Evolutionary conservation across 1,140 invertebrate species (phyloP).

Genomic region (Diorhabda sublineata): DNA sequence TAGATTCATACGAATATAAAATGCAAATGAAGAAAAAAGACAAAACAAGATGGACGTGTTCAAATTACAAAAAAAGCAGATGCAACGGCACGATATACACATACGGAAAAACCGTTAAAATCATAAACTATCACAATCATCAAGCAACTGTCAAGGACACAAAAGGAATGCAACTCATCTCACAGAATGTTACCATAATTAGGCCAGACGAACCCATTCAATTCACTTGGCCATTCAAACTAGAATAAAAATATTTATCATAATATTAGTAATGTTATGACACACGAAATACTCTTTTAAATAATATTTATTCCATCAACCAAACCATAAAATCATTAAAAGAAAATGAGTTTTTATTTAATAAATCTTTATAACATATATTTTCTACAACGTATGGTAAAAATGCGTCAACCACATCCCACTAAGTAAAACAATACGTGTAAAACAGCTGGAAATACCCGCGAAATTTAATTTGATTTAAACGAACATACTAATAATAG

Average conservation of each 20-base stretch:
- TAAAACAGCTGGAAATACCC: too few relatives aligned
- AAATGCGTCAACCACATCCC: too few relatives aligned
- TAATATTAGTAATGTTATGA: too few relatives aligned
- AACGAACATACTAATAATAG: too few relatives aligned
- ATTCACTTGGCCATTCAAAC: not conserved
- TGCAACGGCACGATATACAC: slow-evolving; percentile 24
- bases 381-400: too few relatives aligned
- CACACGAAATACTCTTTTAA: too few relatives aligned
- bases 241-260: not conserved
- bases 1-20: slow-evolving; percentile 23
- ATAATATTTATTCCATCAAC: too few relatives aligned
- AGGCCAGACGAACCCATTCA: slow-evolving; percentile 1
- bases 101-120: slow-evolving; percentile 23
- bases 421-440: too few relatives aligned
- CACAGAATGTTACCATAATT: slow-evolving; percentile 11
- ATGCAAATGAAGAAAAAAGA: slow-evolving; percentile 23
- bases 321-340: too few relatives aligned
- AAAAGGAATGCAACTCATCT: slow-evolving; percentile 5
- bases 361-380: too few relatives aligned
- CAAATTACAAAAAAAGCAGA: slow-evolving; percentile 17
- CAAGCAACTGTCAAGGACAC: slow-evolving; percentile 3
- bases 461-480: too few relatives aligned
- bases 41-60: slow-evolving; percentile 28
- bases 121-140: slow-evolving; percentile 29
- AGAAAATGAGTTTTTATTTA: too few relatives aligned